phyloP scores from a whole-genome alignment of 2,797 vertebrate species.

The Poeciliopsis infans region DNA sequence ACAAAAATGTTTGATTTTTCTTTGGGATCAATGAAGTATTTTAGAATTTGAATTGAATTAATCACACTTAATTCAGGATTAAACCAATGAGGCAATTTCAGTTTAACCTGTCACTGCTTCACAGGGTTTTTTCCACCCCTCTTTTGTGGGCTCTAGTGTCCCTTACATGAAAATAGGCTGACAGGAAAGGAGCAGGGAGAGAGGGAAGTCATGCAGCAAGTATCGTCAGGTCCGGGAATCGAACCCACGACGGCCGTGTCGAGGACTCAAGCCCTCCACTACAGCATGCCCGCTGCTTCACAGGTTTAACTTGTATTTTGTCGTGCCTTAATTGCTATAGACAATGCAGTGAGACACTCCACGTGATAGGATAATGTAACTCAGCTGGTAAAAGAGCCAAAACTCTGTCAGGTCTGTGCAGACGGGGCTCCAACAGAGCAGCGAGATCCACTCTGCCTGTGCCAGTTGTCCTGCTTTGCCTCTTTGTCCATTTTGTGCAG shows the following conservation, averaged over 20 bases:
- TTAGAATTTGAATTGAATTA: background rate
- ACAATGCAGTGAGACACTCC: slow-evolving; percentile 48
- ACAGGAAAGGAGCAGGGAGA: too few relatives aligned
- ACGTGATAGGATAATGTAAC: slow-evolving; percentile 35
- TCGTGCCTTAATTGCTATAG: slow-evolving; percentile 53
- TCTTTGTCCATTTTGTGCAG: slow-evolving; percentile 41
- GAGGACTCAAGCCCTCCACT: too few relatives aligned
- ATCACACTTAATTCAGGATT: background rate
- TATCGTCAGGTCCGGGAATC: too few relatives aligned
- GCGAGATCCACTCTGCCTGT: slow-evolving; percentile 34
- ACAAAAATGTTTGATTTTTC: too few relatives aligned
- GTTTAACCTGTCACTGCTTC: slow-evolving; percentile 32
- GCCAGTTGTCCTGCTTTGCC: slow-evolving; percentile 50
- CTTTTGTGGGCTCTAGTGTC: too few relatives aligned
- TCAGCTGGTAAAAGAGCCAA: slow-evolving; percentile 37
- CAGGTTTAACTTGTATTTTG: slow-evolving; percentile 51
- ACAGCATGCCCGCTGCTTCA: slow-evolving; percentile 20
- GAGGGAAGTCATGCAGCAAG: too few relatives aligned
- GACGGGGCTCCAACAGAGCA: slow-evolving; percentile 43
- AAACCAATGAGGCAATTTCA: slow-evolving; percentile 20
- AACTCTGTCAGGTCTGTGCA: slow-evolving; percentile 37
- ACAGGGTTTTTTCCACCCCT: too few relatives aligned
- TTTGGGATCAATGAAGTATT: too few relatives aligned
- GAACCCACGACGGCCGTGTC: too few relatives aligned
- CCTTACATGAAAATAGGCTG: too few relatives aligned